Conservation (phyloP, 2,113 vertebrate species). For the Nothobranchius furzeri region DNA sequence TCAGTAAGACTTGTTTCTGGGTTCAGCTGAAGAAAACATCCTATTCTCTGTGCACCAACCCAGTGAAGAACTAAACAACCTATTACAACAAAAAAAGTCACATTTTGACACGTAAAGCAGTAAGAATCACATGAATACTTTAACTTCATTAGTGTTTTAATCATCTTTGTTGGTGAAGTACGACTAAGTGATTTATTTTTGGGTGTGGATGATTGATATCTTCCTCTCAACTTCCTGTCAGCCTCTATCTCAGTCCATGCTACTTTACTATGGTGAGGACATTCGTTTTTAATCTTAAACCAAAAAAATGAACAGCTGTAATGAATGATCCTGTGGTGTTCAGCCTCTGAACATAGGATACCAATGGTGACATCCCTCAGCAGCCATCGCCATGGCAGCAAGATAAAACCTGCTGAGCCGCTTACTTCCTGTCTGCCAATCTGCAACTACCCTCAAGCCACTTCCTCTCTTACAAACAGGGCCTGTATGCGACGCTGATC, state of each 20-base stretch:
- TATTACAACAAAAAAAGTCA: neutral
- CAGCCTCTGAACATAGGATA: constrained; percentile 34
- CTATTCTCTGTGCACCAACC: neutral
- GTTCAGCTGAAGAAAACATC: neutral
- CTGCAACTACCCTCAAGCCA: constrained; percentile 76
- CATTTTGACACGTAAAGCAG: neutral
- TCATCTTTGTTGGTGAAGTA: neutral
- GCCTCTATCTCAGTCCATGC: constrained; percentile 46
- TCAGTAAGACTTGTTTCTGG: neutral
- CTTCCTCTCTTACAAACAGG: constrained; percentile 71
- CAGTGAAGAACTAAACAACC: too few species aligned
- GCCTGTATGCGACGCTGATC: constrained; percentile 37
- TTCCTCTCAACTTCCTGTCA: constrained; percentile 27
- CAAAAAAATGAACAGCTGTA: neutral
- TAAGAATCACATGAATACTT: neutral
- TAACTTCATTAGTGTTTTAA: neutral
- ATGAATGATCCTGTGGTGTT: neutral
- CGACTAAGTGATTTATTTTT: too few species aligned
- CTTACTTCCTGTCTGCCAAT: constrained; percentile 79
- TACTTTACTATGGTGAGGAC: neutral
- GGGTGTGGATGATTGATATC: constrained; percentile 23
- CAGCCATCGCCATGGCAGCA: constrained; percentile 68
- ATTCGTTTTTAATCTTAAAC: constrained; percentile 14
- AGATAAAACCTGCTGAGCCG: constrained; percentile 60
- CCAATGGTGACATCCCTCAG: constrained; percentile 45